A percentile compares a stretch with the other conserved stretches of the same genome.
Evolutionary conservation across 2,797 vertebrate species (phyloP).

Genomic region (Lophius americanus): DNA sequence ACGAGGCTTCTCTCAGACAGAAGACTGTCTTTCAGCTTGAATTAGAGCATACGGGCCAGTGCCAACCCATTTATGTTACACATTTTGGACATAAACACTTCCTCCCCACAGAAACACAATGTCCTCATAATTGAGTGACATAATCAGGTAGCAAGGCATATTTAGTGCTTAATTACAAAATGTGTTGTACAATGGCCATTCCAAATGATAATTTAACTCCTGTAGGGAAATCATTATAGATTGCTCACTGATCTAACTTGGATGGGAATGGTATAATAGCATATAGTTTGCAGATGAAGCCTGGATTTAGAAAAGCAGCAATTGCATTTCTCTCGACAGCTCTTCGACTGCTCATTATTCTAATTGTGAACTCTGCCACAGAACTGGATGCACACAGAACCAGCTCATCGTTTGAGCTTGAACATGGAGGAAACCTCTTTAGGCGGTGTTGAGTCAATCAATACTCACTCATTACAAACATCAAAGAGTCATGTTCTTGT

Average conservation of each 20-base stretch:
- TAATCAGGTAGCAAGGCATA: slow-evolving; percentile 79
- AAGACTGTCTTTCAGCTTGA: slow-evolving; percentile 73
- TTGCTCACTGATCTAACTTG: slow-evolving; percentile 78
- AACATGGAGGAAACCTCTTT: slow-evolving; percentile 69
- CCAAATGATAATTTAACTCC: slow-evolving; percentile 79
- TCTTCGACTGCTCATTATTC: slow-evolving; percentile 73
- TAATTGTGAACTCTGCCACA: slow-evolving; percentile 71
- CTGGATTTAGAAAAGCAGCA: slow-evolving; percentile 66
- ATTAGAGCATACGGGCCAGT: slow-evolving; percentile 69
- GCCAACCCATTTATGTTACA: slow-evolving; percentile 57
- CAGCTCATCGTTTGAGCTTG: slow-evolving; percentile 54
- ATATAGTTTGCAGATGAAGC: slow-evolving; percentile 76
- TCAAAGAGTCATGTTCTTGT: slow-evolving; percentile 86
- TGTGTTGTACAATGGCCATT: slow-evolving; percentile 79
- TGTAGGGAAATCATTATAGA: slow-evolving; percentile 78
- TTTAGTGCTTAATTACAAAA: slow-evolving; percentile 84
- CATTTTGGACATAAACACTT: slow-evolving; percentile 56
- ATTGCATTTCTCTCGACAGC: slow-evolving; percentile 67
- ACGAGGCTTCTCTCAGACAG: slow-evolving; percentile 70
- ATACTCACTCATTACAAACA: slow-evolving; percentile 87
- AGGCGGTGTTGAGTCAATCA: slow-evolving; percentile 83
- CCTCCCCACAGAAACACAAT: slow-evolving; percentile 42
- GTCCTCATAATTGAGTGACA: slow-evolving; percentile 67
- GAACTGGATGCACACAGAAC: slow-evolving; percentile 51
- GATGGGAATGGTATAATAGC: slow-evolving; percentile 65